Conservation (phyloP, 2,113 vertebrate genomes). For the Epinephelus moara region DNA sequence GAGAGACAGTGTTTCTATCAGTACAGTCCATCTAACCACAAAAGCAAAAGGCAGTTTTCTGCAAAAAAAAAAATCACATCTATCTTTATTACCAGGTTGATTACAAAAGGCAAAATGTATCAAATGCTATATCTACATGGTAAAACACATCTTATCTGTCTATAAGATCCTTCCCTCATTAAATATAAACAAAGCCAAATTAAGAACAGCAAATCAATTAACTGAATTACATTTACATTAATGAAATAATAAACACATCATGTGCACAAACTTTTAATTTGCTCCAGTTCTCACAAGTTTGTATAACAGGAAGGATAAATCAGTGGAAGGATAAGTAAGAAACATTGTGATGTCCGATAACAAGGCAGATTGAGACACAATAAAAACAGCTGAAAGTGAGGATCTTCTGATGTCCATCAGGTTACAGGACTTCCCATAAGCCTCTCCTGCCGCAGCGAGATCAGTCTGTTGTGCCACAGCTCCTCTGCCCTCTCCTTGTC, state of each 20-base stretch:
- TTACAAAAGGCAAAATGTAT: slow-evolving; percentile 19
- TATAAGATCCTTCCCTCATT: not conserved
- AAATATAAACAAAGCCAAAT: slow-evolving; percentile 21
- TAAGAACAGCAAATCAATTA: not conserved
- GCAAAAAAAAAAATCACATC: not conserved
- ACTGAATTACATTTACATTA: slow-evolving; percentile 1
- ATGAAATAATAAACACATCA: slow-evolving; percentile 29
- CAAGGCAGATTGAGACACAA: not conserved
- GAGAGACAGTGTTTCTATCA: not conserved
- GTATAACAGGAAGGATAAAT: not conserved
- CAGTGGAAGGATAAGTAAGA: not conserved
- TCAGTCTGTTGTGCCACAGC: slow-evolving; percentile 92
- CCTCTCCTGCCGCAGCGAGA: slow-evolving; percentile 92
- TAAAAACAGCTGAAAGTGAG: not conserved
- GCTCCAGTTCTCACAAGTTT: not conserved
- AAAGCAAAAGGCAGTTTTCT: slow-evolving; percentile 16
- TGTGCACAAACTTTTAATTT: slow-evolving; percentile 12
- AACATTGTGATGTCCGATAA: slow-evolving; percentile 11
- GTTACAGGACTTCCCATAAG: slow-evolving; percentile 96
- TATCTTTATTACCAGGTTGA: slow-evolving; percentile 28
- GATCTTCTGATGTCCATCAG: slow-evolving; percentile 67
- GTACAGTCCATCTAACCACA: not conserved
- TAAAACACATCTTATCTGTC: slow-evolving; percentile 17
- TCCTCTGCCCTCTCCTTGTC: slow-evolving; percentile 94
- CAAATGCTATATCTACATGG: slow-evolving; percentile 17